Percentiles rank a stretch among this genome's conserved stretches.
phyloP scores from a whole-genome alignment of 2,113 vertebrate species.

The Rhinolophus sinicus region DNA sequence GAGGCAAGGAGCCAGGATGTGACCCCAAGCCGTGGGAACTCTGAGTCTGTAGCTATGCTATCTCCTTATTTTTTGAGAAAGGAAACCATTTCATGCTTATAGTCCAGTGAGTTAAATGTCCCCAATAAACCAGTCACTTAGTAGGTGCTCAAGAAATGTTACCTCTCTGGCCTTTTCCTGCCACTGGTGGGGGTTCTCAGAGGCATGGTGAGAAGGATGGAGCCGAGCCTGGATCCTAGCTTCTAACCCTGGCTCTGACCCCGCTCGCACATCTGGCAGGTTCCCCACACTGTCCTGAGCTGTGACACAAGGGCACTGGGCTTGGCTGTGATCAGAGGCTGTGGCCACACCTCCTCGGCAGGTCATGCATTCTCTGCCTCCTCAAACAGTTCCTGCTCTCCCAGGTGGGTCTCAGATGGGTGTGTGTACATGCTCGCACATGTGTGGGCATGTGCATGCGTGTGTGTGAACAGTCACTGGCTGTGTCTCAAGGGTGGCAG shows the following conservation, averaged over 20 bases:
- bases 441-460: background rate
- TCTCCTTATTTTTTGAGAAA: background rate
- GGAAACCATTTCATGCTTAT: background rate
- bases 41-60: too few relatives aligned
- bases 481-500: background rate
- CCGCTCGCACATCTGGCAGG: background rate
- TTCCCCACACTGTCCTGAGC: background rate
- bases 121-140: background rate
- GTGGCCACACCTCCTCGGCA: too few relatives aligned
- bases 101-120: background rate
- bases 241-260: background rate
- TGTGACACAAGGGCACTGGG: background rate
- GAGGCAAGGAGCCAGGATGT: background rate
- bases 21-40: background rate
- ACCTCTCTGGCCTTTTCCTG: background rate
- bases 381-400: background rate
- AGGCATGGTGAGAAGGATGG: background rate
- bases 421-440: background rate
- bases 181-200: background rate
- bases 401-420: background rate
- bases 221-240: background rate
- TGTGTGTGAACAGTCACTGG: background rate
- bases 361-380: background rate
- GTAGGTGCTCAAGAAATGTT: background rate
- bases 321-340: background rate